Percentiles rank a stretch among this genome's conserved stretches.
Evolutionary conservation across 2,113 vertebrate species (phyloP).

Genomic region (Anoura caudifer): DNA sequence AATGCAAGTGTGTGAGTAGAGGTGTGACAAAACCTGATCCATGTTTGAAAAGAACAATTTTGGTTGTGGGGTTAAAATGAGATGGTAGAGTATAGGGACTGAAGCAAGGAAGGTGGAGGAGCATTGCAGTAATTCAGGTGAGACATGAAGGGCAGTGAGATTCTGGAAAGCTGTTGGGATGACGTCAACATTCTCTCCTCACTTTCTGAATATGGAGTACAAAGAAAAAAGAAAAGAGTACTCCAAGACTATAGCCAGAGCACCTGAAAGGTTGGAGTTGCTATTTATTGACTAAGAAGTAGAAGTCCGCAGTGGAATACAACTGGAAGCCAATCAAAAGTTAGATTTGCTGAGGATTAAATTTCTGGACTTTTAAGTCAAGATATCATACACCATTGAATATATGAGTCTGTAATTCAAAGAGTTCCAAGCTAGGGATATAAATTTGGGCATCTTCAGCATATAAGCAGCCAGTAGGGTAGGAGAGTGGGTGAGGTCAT

Average conservation of each 20-base stretch:
- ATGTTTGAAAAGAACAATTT: neutral
- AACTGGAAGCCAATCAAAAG: neutral
- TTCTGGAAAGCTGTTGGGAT: neutral
- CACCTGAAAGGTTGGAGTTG: neutral
- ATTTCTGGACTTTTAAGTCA: neutral
- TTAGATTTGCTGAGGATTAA: neutral
- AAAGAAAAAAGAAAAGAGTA: neutral
- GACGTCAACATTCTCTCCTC: neutral
- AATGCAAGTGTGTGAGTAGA: neutral
- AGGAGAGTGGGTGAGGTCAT: neutral
- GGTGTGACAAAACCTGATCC: neutral
- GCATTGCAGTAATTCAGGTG: accelerated
- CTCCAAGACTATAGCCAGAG: too few relatives aligned
- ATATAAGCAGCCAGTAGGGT: neutral
- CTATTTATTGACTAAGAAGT: accelerated
- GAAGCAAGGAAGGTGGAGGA: neutral
- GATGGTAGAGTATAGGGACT: too few relatives aligned
- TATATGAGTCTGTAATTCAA: neutral
- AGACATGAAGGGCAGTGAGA: neutral
- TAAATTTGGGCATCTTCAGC: neutral
- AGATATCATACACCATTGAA: neutral
- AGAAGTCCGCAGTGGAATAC: accelerated
- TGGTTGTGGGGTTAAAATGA: neutral
- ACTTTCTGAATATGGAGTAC: too few relatives aligned
- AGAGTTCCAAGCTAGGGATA: neutral